phyloP scores from a whole-genome alignment of 1,140 invertebrate genomes.

The Galleria mellonella region DNA sequence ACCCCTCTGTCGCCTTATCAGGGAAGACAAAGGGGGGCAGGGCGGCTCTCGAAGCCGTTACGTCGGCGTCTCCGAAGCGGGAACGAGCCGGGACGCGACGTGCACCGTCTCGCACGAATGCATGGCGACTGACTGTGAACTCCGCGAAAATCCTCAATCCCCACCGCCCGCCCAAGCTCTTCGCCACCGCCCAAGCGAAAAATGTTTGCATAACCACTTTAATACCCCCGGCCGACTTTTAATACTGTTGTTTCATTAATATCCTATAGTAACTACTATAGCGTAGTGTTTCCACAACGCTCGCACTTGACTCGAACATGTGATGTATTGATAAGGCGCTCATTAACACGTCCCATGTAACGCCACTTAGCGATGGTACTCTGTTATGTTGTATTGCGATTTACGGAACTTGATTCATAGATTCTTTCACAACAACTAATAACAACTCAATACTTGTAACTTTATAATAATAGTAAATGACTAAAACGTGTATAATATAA shows the following conservation, averaged over 20 bases:
- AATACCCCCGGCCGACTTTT: conserved; percentile 18
- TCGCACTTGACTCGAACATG: not conserved
- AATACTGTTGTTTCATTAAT: conserved; percentile 29
- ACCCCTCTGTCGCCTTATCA: not conserved
- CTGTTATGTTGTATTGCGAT: not conserved
- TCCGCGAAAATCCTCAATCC: conserved; percentile 5
- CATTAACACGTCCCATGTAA: conserved; percentile 1
- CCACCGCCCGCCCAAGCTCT: conserved; percentile 47
- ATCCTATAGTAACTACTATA: conserved; percentile 17
- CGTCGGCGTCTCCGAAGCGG: conserved; percentile 1
- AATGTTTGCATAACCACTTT: conserved; percentile 27
- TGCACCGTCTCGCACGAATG: conserved; percentile 21
- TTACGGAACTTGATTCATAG: no score
- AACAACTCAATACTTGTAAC: no score
- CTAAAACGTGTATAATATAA: no score
- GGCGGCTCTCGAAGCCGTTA: conserved; percentile 2
- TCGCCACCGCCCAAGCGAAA: conserved; percentile 48
- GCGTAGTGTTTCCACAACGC: conserved; percentile 4
- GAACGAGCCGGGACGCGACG: conserved; percentile 14
- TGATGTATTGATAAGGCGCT: not conserved
- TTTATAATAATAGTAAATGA: no score
- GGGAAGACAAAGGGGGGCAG: not conserved
- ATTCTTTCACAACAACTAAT: no score
- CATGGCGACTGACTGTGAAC: conserved; percentile 38
- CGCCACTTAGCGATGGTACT: conserved; percentile 2